phyloP scores from a whole-genome alignment of 2,888 invertebrate species.

The Andrena trimmerana region DNA sequence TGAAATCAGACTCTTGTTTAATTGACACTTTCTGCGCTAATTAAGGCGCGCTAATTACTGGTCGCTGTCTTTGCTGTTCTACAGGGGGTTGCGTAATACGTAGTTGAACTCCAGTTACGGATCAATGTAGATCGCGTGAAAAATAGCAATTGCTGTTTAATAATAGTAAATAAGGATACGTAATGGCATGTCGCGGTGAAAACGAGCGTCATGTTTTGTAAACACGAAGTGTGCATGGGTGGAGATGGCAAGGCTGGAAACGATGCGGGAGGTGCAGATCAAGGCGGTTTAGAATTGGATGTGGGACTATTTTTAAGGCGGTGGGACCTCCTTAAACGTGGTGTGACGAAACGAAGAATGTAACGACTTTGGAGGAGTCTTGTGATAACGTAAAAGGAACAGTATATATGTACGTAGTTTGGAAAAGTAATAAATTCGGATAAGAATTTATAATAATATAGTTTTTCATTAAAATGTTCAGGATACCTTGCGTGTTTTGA shows the following conservation, averaged over 20 bases:
- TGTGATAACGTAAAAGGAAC: too few species aligned
- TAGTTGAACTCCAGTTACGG: background rate
- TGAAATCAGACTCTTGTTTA: constrained; percentile 11
- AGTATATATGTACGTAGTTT: too few species aligned
- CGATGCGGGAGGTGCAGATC: constrained; percentile 30
- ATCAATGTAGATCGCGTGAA: background rate
- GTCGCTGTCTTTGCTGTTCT: background rate
- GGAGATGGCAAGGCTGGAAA: background rate
- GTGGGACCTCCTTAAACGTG: background rate
- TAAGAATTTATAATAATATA: too few species aligned
- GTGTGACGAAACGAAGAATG: background rate
- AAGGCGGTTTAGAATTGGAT: background rate
- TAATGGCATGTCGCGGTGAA: too few species aligned
- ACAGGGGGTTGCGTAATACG: background rate
- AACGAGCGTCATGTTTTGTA: too few species aligned
- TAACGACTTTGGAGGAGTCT: too few species aligned
- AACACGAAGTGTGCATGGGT: too few species aligned
- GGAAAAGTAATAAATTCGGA: too few species aligned
- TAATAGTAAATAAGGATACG: too few species aligned
- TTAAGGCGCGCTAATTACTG: constrained; percentile 1
- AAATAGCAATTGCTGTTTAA: too few species aligned
- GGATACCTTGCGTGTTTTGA: too few species aligned
- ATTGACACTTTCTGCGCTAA: background rate
- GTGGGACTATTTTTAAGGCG: constrained; percentile 27
- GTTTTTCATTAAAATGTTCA: too few species aligned